These are phyloP conservation scores for Noctilio leporinus DNA, from an alignment of 2,113 vertebrate species.

Conservation along the genomic window DNA sequence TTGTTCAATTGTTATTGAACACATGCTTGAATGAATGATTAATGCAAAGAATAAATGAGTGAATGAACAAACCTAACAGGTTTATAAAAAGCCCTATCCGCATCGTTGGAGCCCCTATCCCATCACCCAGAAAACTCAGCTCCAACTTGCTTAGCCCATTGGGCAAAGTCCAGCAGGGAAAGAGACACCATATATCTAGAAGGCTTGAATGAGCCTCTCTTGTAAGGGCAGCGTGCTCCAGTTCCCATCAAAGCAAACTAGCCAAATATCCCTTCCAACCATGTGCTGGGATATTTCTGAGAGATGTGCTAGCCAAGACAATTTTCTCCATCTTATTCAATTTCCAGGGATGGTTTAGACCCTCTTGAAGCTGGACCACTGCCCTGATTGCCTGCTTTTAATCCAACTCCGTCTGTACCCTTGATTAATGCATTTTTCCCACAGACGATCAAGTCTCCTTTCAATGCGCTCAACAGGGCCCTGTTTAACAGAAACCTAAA, in stretches of 20 bases:
- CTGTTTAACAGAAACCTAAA: slow-evolving; percentile 47
- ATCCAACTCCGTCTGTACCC: neutral
- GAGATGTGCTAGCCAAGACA: neutral
- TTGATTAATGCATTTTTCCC: neutral
- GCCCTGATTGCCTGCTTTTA: neutral
- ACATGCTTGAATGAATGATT: neutral
- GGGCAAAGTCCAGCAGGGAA: neutral
- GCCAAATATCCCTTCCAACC: neutral
- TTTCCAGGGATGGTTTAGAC: neutral
- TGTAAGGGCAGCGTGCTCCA: accelerated
- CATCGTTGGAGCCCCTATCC: too few relatives aligned
- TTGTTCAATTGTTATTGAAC: too few relatives aligned
- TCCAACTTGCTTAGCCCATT: neutral
- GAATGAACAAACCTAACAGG: neutral
- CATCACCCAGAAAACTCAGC: neutral
- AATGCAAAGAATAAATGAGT: neutral
- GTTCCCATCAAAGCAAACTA: neutral
- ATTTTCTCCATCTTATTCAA: neutral
- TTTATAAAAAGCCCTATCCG: neutral
- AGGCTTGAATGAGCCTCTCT: neutral
- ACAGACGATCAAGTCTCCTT: neutral
- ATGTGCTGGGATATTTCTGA: neutral
- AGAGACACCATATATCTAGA: neutral
- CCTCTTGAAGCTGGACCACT: slow-evolving; percentile 6
- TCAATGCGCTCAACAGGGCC: neutral